These are phyloP conservation scores for Ennomos erosarius DNA, from an alignment of 2,888 invertebrate species.

Conservation along the genomic window DNA sequence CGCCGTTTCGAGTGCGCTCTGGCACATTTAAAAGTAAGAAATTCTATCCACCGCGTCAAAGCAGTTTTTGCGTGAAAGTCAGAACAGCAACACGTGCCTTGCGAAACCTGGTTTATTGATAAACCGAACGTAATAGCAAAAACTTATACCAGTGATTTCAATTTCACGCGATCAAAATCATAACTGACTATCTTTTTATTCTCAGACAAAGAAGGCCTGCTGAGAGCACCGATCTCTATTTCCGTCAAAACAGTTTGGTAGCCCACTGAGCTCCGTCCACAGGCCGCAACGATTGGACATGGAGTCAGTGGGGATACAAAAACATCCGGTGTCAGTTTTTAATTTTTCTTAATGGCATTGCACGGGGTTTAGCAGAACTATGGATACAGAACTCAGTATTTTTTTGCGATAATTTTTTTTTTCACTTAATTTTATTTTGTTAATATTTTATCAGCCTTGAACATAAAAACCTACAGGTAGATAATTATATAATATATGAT, in stretches of 20 bases:
- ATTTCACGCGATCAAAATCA: conserved; percentile 26
- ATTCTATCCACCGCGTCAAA: too few relatives aligned
- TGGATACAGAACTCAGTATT: too few relatives aligned
- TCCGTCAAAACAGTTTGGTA: conserved; percentile 27
- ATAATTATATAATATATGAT: too few relatives aligned
- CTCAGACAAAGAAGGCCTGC: conserved; percentile 43
- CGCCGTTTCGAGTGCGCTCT: too few relatives aligned
- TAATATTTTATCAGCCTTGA: too few relatives aligned
- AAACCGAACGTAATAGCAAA: conserved; percentile 1
- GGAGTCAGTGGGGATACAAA: conserved; percentile 49
- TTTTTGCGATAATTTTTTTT: too few relatives aligned
- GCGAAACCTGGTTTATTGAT: too few relatives aligned
- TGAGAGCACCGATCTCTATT: conserved; percentile 45
- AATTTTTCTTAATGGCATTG: conserved; percentile 47
- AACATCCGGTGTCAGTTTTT: conserved; percentile 56
- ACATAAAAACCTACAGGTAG: too few relatives aligned
- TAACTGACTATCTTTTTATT: conserved; percentile 22
- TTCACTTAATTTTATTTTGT: too few relatives aligned
- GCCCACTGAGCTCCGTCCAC: conserved; percentile 62
- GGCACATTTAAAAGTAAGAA: too few relatives aligned
- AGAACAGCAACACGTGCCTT: too few relatives aligned
- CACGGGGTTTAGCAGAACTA: not conserved
- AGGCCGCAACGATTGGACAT: conserved; percentile 67
- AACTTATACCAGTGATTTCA: conserved; percentile 7
- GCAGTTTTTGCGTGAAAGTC: too few relatives aligned